Conservation (phyloP, 1,140 invertebrate genomes). For the Drosophila equinoxialis region DNA sequence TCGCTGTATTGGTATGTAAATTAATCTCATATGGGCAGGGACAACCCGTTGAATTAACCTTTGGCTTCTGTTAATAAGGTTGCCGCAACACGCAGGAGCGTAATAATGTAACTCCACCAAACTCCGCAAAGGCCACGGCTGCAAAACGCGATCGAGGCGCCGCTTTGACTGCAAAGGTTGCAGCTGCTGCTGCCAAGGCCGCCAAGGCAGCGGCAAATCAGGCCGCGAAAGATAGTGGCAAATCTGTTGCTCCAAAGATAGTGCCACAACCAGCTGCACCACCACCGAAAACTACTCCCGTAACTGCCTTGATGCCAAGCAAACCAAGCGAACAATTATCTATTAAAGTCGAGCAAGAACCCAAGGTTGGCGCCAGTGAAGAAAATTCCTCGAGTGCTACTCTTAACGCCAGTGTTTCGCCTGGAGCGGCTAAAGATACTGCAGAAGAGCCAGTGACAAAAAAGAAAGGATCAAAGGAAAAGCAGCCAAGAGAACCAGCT, state of each 20-base stretch:
- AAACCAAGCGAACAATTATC: no score
- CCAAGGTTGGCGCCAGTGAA: neutral
- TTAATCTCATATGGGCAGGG: neutral
- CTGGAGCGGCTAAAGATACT: neutral
- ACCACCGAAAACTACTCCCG: neutral
- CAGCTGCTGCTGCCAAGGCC: conserved; percentile 51
- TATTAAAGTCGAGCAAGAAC: neutral
- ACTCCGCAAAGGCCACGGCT: conserved; percentile 39
- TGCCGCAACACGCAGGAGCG: conserved; percentile 65
- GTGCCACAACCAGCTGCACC: neutral
- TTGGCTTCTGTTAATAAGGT: conserved; percentile 15
- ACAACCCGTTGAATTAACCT: fast-evolving
- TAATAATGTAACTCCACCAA: neutral
- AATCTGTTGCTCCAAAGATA: neutral
- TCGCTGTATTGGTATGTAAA: conserved; percentile 57
- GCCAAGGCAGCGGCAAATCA: conserved; percentile 18
- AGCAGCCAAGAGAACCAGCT: conserved; percentile 1
- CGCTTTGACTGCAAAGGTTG: conserved; percentile 53
- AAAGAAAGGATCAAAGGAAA: neutral
- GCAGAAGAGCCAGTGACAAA: neutral
- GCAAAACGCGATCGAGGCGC: conserved; percentile 47
- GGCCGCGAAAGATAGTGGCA: neutral
- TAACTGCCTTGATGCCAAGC: neutral
- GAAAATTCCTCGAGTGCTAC: neutral
- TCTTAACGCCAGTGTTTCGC: neutral